Evolutionary conservation across 2,113 vertebrate species (phyloP).

Genomic region (human (Homo sapiens)): DNA sequence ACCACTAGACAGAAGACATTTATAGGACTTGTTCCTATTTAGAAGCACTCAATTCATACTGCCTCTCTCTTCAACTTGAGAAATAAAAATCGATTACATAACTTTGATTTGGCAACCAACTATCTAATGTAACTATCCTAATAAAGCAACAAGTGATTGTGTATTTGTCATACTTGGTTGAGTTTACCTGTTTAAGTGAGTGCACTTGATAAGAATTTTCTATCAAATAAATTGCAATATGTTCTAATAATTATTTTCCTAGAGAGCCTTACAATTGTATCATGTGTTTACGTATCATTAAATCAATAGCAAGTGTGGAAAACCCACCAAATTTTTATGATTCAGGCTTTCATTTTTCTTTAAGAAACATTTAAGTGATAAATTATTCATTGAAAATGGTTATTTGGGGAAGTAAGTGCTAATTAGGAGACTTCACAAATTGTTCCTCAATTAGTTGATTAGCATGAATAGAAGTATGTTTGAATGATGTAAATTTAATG

Average conservation of each 20-base stretch:
- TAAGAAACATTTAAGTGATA: background rate
- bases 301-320: background rate
- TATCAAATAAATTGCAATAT: background rate
- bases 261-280: background rate
- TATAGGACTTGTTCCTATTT: background rate
- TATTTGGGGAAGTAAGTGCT: conserved; percentile 48
- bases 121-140: background rate
- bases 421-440: conserved; percentile 45
- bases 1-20: background rate
- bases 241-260: background rate
- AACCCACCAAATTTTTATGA: background rate
- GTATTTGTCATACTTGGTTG: background rate
- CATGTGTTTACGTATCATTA: background rate
- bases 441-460: conserved; percentile 70
- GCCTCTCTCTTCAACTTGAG: background rate
- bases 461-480: conserved; percentile 62
- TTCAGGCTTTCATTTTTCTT: background rate
- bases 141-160: background rate
- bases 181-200: background rate
- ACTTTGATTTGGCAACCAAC: background rate
- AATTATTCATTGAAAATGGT: conserved; percentile 21
- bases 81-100: background rate
- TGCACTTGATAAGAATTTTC: background rate
- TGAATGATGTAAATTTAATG: conserved; percentile 74
- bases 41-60: background rate